Evolutionary conservation across 1,140 invertebrate genomes (phyloP).

Genomic region (Calycopis cecrops): DNA sequence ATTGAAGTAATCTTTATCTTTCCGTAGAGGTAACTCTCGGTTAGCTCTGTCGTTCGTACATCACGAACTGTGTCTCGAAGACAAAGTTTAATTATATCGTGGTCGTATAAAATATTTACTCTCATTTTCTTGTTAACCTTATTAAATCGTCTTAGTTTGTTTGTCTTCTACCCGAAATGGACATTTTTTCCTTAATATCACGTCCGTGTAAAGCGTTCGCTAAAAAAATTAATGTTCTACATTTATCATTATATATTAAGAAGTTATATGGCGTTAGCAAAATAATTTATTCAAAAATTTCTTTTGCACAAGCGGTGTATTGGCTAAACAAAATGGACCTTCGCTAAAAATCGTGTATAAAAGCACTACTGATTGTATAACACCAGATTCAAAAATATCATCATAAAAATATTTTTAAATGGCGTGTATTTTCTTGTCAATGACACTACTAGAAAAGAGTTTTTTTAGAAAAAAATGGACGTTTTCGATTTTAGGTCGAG

Average conservation of each 20-base stretch:
- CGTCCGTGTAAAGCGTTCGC: constrained; percentile 50
- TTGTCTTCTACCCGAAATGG: constrained; percentile 29
- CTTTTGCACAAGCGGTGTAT: constrained; percentile 60
- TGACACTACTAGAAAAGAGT: constrained; percentile 68
- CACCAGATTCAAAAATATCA: constrained; percentile 66
- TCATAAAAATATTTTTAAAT: constrained; percentile 71
- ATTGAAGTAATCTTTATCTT: constrained; percentile 46
- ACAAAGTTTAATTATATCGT: constrained; percentile 4
- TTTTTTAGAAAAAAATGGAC: constrained; percentile 70
- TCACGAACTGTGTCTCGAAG: constrained; percentile 6
- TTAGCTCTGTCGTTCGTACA: not conserved
- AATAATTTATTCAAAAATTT: constrained; percentile 67
- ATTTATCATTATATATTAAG: constrained; percentile 45
- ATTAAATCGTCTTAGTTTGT: constrained; percentile 22
- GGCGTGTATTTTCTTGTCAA: constrained; percentile 56
- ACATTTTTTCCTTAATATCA: constrained; percentile 36
- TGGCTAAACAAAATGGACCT: constrained; percentile 73
- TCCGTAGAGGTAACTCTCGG: constrained; percentile 27
- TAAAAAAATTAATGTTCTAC: constrained; percentile 34
- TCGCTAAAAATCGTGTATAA: constrained; percentile 70
- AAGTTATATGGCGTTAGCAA: constrained; percentile 66
- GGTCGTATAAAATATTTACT: constrained; percentile 9
- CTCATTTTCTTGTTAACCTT: constrained; percentile 8
- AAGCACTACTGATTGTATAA: constrained; percentile 72
- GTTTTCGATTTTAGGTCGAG: constrained; percentile 71